Conservation (phyloP, 2,888 invertebrate genomes). For the Gymnoscelis rufifasciata region DNA sequence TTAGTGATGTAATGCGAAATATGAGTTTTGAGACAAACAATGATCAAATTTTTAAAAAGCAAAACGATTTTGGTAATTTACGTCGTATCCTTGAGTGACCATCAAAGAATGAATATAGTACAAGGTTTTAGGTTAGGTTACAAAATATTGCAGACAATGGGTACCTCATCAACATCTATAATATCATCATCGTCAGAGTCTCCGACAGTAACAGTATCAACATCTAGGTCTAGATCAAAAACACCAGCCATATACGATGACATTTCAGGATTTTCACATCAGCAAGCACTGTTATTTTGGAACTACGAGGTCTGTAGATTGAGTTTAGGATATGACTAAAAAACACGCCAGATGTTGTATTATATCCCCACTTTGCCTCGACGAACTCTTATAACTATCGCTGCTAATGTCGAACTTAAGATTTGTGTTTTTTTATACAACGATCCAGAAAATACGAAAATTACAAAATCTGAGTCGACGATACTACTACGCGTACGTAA, state of each 20-base stretch:
- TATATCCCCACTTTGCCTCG: neutral
- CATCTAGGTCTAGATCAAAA: slow-evolving; percentile 93
- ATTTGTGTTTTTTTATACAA: neutral
- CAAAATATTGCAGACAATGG: slow-evolving; percentile 30
- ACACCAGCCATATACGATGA: slow-evolving; percentile 89
- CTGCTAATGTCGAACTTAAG: neutral
- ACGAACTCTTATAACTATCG: neutral
- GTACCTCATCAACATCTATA: slow-evolving; percentile 92
- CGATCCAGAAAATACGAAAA: slow-evolving; percentile 3
- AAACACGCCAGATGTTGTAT: neutral
- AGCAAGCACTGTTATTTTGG: slow-evolving; percentile 53
- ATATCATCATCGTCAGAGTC: slow-evolving; percentile 94
- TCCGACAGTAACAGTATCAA: slow-evolving; percentile 80
- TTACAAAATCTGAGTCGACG: slow-evolving; percentile 3
- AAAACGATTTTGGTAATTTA: neutral
- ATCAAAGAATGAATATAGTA: slow-evolving; percentile 72
- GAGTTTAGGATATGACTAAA: neutral
- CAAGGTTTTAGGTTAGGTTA: slow-evolving; percentile 65
- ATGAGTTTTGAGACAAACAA: too few relatives aligned
- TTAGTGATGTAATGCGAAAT: too few relatives aligned
- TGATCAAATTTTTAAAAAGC: neutral
- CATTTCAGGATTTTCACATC: slow-evolving; percentile 77
- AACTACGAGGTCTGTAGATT: slow-evolving; percentile 9
- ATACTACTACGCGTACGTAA: slow-evolving; percentile 10
- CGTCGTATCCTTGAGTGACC: slow-evolving; percentile 35